Evolutionary conservation across 2,113 vertebrate genomes (phyloP), one percentile per base, ranked within the genome.

Genomic region (Alaudala cheleensis): DNA sequence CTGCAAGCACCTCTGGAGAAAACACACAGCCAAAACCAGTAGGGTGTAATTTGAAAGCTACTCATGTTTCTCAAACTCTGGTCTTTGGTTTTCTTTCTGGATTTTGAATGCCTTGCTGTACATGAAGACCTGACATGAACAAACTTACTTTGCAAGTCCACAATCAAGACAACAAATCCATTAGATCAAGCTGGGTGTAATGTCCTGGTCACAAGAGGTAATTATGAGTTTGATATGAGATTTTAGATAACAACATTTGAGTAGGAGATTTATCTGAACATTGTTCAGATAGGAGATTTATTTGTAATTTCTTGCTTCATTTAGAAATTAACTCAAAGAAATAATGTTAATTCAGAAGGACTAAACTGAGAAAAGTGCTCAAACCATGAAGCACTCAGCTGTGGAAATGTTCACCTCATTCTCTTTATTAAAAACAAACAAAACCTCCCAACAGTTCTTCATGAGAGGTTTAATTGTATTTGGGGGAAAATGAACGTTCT

Each of bases 271-370:
- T 79, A 77, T 45, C 54, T 61, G 53, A 91, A 37, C 34, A 47
- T 20, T 20, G 26, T 49, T 91, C 61, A 71, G 61, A 78, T 77
- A 54, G 85, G 33, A 90, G 58, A 82, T 64, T 74, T 76, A 81
- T 65, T 60, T 79, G 31, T 26, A 81, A 86, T 92, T 94, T 90
- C 72, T 83, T 84, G 64, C 60, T 71, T 92, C 69, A 71, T 81
- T 90, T 86, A 88, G 72, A 90, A 83, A 92, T 93, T 81, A 86
- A 51, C 49, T 85, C 22, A 14, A 77, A 86, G 62, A 86, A 94
- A 51, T 81, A 62, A 83, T 6, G 6, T 81, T 77, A 47, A 71
- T 76, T 82, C 65, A 58, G 37, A 80, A 86, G 29, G 51, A 51
- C 49, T 86, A 57, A 83, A 61, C 24, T 26, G 65, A 70, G n/a